phyloP scores from a whole-genome alignment of 2,113 vertebrate genomes.

The Sorex araneus region DNA sequence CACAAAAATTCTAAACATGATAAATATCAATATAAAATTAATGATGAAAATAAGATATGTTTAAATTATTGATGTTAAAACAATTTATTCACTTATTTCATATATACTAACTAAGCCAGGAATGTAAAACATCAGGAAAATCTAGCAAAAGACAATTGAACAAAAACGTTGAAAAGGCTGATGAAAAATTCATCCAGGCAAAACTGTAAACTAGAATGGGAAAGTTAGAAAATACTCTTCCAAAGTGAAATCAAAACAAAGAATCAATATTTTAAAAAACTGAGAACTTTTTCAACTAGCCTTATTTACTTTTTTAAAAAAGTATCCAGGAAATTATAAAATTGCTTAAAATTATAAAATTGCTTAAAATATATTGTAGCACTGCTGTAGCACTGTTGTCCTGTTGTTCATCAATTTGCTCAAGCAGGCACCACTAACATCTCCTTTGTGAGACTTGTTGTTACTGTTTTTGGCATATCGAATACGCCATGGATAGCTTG shows the following conservation, averaged over 20 bases:
- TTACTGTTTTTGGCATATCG: too few relatives aligned
- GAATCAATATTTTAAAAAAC: not conserved
- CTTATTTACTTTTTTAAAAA: too few relatives aligned
- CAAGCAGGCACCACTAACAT: too few relatives aligned
- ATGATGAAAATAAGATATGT: not conserved
- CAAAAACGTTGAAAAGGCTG: not conserved
- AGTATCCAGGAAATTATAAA: not conserved
- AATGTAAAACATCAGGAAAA: not conserved
- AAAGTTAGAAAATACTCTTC: not conserved
- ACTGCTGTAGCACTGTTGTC: too few relatives aligned
- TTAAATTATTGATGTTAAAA: too few relatives aligned
- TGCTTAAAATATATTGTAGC: slow-evolving; percentile 33
- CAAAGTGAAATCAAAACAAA: slow-evolving; percentile 42
- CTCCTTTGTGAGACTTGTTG: too few relatives aligned
- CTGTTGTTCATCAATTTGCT: too few relatives aligned
- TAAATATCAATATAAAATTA: not conserved
- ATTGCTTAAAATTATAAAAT: not conserved
- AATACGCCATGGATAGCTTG: too few relatives aligned
- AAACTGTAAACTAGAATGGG: not conserved
- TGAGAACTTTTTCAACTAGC: too few relatives aligned
- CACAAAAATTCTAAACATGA: not conserved
- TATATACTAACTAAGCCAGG: not conserved
- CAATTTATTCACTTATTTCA: not conserved
- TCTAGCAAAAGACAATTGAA: not conserved
- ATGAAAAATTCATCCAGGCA: not conserved